phyloP scores from a whole-genome alignment of 2,797 vertebrate genomes.

The Parambassis ranga region DNA sequence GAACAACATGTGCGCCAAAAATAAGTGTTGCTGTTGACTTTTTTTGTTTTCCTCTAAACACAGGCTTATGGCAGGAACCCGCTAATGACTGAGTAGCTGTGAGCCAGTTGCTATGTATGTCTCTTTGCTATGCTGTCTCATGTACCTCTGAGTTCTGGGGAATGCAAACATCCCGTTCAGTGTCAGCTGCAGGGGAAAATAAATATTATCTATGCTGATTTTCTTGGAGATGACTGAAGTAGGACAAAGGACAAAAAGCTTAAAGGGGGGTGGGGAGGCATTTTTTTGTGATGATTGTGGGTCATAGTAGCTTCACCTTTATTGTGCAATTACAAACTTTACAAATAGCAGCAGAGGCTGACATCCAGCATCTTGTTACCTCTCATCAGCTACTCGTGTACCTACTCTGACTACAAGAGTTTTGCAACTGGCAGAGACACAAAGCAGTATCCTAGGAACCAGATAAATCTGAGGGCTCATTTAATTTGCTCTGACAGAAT shows the following conservation, averaged over 20 bases:
- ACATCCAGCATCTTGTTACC: conserved; percentile 6
- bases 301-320: conserved; percentile 10
- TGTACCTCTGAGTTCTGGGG: conserved; percentile 30
- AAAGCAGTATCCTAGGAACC: no score
- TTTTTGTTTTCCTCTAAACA: conserved; percentile 8
- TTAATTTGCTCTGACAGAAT: no score
- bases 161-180: conserved; percentile 49
- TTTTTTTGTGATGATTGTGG: conserved; percentile 1
- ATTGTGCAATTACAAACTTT: conserved; percentile 22
- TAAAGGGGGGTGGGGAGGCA: background rate
- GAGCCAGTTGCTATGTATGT: conserved; percentile 25
- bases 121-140: conserved; percentile 16
- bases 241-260: conserved; percentile 8
- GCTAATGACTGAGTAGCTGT: conserved; percentile 33
- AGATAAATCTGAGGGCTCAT: no score
- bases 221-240: conserved; percentile 16
- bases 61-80: conserved; percentile 7
- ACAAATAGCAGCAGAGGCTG: conserved; percentile 13
- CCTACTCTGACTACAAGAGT: conserved; percentile 9
- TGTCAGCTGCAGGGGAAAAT: conserved; percentile 42
- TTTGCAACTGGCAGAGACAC: background rate
- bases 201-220: conserved; percentile 29
- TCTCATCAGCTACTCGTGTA: background rate
- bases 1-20: conserved; percentile 8
- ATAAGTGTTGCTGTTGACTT: background rate